Base-by-base conservation (phyloP, 2,797 vertebrate species). In the Balearica regulorum region DNA sequence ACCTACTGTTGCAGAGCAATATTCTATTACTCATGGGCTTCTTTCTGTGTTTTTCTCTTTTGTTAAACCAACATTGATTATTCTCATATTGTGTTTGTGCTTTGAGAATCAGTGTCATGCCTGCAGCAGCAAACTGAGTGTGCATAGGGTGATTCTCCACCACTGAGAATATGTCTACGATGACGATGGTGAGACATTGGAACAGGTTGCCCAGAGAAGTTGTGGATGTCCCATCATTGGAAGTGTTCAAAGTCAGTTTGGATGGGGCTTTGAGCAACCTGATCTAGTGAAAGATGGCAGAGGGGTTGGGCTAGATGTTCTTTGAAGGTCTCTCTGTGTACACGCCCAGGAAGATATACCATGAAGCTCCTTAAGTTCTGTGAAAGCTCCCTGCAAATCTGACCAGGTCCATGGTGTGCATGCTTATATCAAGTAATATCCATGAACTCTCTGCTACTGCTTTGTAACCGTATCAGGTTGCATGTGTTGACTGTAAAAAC, bases 361-460 rank as follows among this genome's bases (percentile, higher is more conserved):
- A 10, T 49, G 16, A n/a, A 53, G 6, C 11, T 60, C 17, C 24
- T n/a, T 25, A 25, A n/a, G 4, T 81, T 89, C 53, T 83, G 25
- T 10, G 9, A 87, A 64, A 54, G 2, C 6, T 78, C 20, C 10
- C 17, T 13, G 10, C 2, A 79, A 48, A 79, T 82, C 33, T 51
- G 13, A 41, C 11, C 7, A 16, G 3, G 10, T 2, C 21, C 53
- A 35, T 16, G 13, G 6, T 17, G 5, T 48, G 20, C 17, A 35
- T 4, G 0, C 2, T 58, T 33, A 9, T 26, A 20, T 8, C 1
- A 3, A 62, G 3, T 48, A 22, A 1, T 18, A 24, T 19, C 16
- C 11, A 24, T 46, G 21, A 55, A n/a, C 75, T 83, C 10, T 57
- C 17, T 46, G 11, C 15, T 81, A 4, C 24, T 28, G 33, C 13